Conservation (phyloP, 2,888 invertebrate species). For the Ichneumon xanthorius region DNA sequence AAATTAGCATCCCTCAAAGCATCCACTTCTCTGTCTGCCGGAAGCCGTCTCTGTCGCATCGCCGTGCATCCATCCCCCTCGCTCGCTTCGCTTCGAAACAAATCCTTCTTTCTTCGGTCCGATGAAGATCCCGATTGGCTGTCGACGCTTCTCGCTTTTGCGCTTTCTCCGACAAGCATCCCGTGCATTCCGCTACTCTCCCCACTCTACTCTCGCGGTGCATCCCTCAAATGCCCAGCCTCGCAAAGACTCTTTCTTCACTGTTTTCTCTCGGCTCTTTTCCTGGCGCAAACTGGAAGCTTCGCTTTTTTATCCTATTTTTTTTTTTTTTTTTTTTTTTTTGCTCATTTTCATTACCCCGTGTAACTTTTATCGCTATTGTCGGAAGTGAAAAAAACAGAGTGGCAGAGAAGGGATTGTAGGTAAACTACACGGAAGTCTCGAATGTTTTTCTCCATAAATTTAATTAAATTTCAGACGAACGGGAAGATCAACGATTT, state of each 20-base stretch:
- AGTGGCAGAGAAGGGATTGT: neutral
- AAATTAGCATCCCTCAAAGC: conserved; percentile 73
- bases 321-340: neutral
- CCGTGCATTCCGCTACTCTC: neutral
- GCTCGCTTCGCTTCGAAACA: neutral
- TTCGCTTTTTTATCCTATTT: neutral
- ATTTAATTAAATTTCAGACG: conserved; percentile 1
- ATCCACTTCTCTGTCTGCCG: conserved; percentile 45
- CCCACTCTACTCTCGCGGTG: no score
- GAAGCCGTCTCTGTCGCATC: neutral
- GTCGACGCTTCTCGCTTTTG: neutral
- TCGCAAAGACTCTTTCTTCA: no score
- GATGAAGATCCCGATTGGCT: neutral
- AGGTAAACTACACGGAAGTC: neutral
- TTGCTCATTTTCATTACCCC: neutral
- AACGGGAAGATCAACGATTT: no score
- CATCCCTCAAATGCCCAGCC: no score
- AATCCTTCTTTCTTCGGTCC: neutral
- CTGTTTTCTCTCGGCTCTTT: no score
- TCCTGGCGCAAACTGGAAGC: no score
- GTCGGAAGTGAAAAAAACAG: neutral
- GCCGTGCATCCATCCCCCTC: neutral
- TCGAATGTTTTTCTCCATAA: neutral
- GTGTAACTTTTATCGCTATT: neutral
- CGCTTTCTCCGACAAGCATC: neutral